These are phyloP conservation scores for Bryconaethiops microstoma DNA, from an alignment of 2,797 vertebrate species.

Conservation along the genomic window DNA sequence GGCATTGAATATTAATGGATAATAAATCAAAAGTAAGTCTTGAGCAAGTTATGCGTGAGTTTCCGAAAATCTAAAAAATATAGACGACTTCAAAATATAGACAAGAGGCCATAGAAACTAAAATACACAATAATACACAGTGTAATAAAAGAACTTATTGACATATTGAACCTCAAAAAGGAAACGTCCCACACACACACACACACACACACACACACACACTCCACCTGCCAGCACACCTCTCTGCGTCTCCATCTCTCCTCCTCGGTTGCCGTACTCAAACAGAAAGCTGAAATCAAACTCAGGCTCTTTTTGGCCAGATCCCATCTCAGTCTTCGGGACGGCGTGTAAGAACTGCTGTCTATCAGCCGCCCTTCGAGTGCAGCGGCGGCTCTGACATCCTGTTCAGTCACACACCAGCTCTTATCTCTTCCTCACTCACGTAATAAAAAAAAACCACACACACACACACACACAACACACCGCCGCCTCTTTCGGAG, in stretches of 20 bases:
- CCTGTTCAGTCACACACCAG: conserved; percentile 41
- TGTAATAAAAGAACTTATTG: not conserved
- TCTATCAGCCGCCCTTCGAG: conserved; percentile 39
- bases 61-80: not conserved
- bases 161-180: not conserved
- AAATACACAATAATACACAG: not conserved
- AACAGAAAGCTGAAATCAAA: conserved; percentile 89
- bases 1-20: not conserved
- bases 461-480: conserved; percentile 2
- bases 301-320: conserved; percentile 80
- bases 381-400: conserved; percentile 41
- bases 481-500: conserved; percentile 20
- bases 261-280: conserved; percentile 81
- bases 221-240: conserved; percentile 70
- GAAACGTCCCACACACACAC: not conserved
- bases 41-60: not conserved
- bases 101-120: not conserved
- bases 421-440: conserved; percentile 44
- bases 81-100: not conserved
- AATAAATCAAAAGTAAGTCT: not conserved
- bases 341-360: conserved; percentile 26
- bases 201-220: conserved; percentile 10
- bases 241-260: conserved; percentile 68
- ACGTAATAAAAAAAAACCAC: conserved; percentile 18
- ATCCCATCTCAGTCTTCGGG: conserved; percentile 77